These are phyloP conservation scores for Ips nitidus DNA, from an alignment of 1,140 invertebrate genomes.

Conservation along the genomic window DNA sequence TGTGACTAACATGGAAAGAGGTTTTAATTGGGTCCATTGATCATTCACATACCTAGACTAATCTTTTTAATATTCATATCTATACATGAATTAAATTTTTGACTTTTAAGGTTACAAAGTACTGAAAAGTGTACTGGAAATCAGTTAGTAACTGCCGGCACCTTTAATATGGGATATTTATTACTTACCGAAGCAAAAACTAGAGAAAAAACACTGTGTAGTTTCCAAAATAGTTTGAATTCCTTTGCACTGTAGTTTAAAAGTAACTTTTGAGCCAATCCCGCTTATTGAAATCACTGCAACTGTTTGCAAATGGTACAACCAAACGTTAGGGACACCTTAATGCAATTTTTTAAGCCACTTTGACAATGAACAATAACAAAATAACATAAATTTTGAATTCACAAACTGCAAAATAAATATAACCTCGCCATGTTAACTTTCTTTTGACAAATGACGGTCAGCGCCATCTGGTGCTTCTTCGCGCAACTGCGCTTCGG, in stretches of 20 bases:
- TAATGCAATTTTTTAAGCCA: constrained; percentile 1
- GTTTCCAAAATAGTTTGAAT: constrained; percentile 28
- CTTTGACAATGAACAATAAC: constrained; percentile 19
- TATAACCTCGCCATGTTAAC: constrained; percentile 44
- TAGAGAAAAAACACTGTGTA: constrained; percentile 8
- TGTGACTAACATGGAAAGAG: too few relatives aligned
- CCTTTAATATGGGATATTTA: too few relatives aligned
- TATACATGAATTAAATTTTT: too few relatives aligned
- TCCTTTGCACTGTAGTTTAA: constrained; percentile 22
- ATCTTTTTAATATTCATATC: too few relatives aligned
- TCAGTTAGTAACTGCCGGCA: too few relatives aligned
- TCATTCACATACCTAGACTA: too few relatives aligned
- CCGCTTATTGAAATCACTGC: too few relatives aligned
- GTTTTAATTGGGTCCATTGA: too few relatives aligned
- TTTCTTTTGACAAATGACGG: constrained; percentile 34
- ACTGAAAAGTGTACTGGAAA: too few relatives aligned
- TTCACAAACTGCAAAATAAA: constrained; percentile 34
- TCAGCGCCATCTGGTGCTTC: constrained; percentile 27
- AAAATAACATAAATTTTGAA: constrained; percentile 26
- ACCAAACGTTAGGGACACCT: not conserved
- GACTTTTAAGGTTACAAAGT: too few relatives aligned
- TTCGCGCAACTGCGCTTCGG: too few relatives aligned
- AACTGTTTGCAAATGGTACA: not conserved
- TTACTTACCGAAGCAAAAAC: constrained; percentile 23
- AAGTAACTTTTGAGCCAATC: constrained; percentile 10